A percentile compares a stretch with the other conserved stretches of the same genome.
These are phyloP conservation scores for Asbolus verrucosus DNA, from an alignment of 1,140 invertebrate species.

Conservation along the genomic window DNA sequence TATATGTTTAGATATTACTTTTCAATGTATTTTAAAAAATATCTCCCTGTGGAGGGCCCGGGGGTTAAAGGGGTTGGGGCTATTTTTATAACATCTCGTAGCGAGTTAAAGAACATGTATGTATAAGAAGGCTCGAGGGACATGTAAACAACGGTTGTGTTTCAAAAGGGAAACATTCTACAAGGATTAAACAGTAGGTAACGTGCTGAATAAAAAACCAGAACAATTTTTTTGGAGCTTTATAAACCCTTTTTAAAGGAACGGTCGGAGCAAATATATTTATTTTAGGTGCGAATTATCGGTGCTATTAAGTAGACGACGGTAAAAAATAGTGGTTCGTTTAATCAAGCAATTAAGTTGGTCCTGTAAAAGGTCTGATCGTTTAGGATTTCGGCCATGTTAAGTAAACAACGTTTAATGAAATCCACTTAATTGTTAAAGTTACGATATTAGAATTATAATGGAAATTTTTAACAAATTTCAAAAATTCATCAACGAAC, in stretches of 20 bases:
- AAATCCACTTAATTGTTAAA: slow-evolving; percentile 17
- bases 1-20: slow-evolving; percentile 7
- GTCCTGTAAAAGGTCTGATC: slow-evolving; percentile 1
- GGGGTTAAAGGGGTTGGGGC: slow-evolving; percentile 4
- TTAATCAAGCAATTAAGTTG: slow-evolving; percentile 13
- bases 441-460: slow-evolving; percentile 4
- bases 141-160: slow-evolving; percentile 43
- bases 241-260: slow-evolving; percentile 3
- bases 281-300: background rate
- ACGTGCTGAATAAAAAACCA: slow-evolving; percentile 39
- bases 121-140: slow-evolving; percentile 44
- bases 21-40: slow-evolving; percentile 35
- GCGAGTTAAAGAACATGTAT: slow-evolving; percentile 41
- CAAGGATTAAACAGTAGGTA: slow-evolving; percentile 42
- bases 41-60: background rate
- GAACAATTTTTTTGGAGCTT: slow-evolving; percentile 34
- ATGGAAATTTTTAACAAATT: slow-evolving; percentile 1
- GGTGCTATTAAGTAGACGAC: background rate
- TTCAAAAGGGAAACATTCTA: slow-evolving; percentile 44
- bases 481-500: slow-evolving; percentile 13
- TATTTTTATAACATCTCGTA: slow-evolving; percentile 41
- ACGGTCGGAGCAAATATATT: background rate
- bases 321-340: slow-evolving; percentile 8
- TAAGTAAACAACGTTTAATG: slow-evolving; percentile 13
- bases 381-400: background rate